phyloP scores from a whole-genome alignment of 2,113 vertebrate genomes.

The Chascanopsetta lugubris region DNA sequence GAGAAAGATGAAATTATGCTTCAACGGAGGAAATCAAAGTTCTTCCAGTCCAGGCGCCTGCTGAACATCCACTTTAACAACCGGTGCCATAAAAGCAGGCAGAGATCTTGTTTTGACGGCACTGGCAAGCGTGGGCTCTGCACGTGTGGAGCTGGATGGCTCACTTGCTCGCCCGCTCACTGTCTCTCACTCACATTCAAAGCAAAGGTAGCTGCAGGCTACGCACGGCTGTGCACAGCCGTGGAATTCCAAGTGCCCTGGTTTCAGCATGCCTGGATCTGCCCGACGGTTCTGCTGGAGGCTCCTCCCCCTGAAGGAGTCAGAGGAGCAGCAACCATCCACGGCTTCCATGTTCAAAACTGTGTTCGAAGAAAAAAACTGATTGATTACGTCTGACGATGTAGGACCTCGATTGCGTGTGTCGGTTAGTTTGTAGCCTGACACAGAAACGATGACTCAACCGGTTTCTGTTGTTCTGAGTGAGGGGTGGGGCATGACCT shows the following conservation, averaged over 20 bases:
- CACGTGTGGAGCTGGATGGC: background rate
- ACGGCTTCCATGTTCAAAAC: too few species aligned
- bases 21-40: background rate
- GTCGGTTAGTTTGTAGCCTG: background rate
- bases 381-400: too few species aligned
- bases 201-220: slow-evolving; percentile 43
- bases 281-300: slow-evolving; percentile 10
- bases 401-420: background rate
- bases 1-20: background rate
- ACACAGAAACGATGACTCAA: background rate
- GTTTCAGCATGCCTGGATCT: slow-evolving; percentile 57
- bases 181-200: background rate
- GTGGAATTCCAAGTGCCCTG: slow-evolving; percentile 54
- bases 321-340: too few species aligned
- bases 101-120: slow-evolving; percentile 15
- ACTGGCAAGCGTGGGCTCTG: background rate
- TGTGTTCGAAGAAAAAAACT: too few species aligned
- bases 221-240: slow-evolving; percentile 21
- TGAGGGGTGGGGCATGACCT: background rate
- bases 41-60: slow-evolving; percentile 10
- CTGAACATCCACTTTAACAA: background rate
- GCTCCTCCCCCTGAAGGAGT: too few species aligned
- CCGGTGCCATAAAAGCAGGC: slow-evolving; percentile 1
- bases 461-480: background rate
- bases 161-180: slow-evolving; percentile 12